These are phyloP conservation scores for Goniozus legneri DNA, from an alignment of 1,140 invertebrate genomes.

Conservation along the genomic window DNA sequence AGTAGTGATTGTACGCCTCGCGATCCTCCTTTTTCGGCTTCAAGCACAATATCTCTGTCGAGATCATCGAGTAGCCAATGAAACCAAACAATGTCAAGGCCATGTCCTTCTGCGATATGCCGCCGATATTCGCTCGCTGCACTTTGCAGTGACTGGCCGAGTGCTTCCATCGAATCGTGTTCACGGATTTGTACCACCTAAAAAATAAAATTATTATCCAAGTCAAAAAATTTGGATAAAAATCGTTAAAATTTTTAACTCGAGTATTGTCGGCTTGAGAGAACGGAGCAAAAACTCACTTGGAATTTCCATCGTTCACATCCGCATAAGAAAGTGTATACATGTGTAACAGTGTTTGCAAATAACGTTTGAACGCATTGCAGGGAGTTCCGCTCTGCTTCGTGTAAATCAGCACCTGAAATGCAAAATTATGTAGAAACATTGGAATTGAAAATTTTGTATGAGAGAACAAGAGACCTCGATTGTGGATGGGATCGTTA, in stretches of 20 bases:
- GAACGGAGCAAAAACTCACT: slow-evolving; percentile 52
- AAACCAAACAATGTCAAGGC: slow-evolving; percentile 80
- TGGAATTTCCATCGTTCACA: slow-evolving; percentile 49
- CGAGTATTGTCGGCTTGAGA: background rate
- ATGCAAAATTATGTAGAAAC: slow-evolving; percentile 5
- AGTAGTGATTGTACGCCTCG: slow-evolving; percentile 72
- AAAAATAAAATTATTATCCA: background rate
- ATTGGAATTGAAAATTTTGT: background rate
- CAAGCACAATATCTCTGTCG: slow-evolving; percentile 62
- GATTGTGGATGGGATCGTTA: slow-evolving; percentile 63
- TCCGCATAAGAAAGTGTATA: slow-evolving; percentile 64
- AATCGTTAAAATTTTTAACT: background rate
- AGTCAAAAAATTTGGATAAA: background rate
- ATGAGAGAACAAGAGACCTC: slow-evolving; percentile 25
- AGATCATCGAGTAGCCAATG: slow-evolving; percentile 66
- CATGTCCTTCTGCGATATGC: slow-evolving; percentile 69
- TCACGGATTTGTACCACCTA: slow-evolving; percentile 56
- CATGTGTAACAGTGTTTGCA: slow-evolving; percentile 61
- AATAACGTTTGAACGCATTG: slow-evolving; percentile 69
- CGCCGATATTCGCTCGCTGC: slow-evolving; percentile 37
- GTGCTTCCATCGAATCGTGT: slow-evolving; percentile 62
- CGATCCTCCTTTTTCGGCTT: slow-evolving; percentile 49
- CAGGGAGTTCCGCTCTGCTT: slow-evolving; percentile 58
- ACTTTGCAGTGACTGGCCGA: slow-evolving; percentile 48
- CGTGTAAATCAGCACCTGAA: slow-evolving; percentile 60